Evolutionary conservation across 2,797 vertebrate species (phyloP), one percentile per base, ranked within the genome.

Genomic region (Pagetopsis macropterus): DNA sequence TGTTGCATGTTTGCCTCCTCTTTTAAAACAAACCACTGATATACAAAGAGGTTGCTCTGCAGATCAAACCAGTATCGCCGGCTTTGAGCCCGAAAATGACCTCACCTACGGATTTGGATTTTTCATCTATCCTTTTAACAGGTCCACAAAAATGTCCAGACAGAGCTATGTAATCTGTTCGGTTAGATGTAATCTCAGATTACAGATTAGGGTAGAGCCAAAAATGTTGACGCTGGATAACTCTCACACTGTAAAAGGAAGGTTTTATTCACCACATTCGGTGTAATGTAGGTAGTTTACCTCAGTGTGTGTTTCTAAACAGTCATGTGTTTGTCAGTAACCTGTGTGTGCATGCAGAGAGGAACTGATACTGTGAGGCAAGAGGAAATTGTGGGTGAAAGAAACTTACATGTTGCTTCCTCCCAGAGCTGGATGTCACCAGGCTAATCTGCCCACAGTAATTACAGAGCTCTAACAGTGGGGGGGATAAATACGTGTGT

Each of bases 151-250:
- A 61, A 58, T 65, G n/a, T 60, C 72, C 81, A 81, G 76, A 75
- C 2, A 12, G 70, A 56, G 54, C 43, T 2, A 61, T 78, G 16
- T 68, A 68, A 83, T 85, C 59, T 79, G 61, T 80, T 49, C 48
- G 52, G 62, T 83, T 81, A 57, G 46, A 70, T 83, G 63, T 88
- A 86, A 88, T 91, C 75, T 87, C 67, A 80, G 84, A 87, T 90
- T 90, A 75, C 76, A 65, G 73, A 72, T 70, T 70, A 79, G 61
- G 55, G 52, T 43, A 11, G n/a, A 75, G 45, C 45, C 57, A 45
- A 54, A 80, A 75, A 65, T 71, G 62, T 58, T 2, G 84, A 67
- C 9, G 4, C 59, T 40, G 51, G 46, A 50, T 64, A 56, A 52
- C 56, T 73, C 48, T 70, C 19, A 46, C 14, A 0, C 40, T 61